Evolutionary conservation across 2,888 invertebrate genomes (phyloP).

Genomic region (Sicus ferrugineus): DNA sequence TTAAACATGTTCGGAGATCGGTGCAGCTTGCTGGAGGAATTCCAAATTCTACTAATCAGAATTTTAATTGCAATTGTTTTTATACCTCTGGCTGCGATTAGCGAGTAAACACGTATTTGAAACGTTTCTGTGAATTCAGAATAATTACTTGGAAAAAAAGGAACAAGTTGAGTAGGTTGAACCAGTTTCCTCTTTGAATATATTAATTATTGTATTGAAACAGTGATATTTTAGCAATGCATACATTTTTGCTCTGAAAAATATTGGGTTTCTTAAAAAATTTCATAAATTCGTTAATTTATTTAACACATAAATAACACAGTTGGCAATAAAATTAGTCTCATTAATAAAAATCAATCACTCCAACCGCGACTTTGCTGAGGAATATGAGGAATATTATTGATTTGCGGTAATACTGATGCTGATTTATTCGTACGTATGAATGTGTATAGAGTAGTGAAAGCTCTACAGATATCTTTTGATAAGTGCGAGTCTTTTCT

Average conservation of each 20-base stretch:
- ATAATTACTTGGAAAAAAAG: not conserved
- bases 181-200: constrained; percentile 16
- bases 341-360: too few species aligned
- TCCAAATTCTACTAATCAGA: constrained; percentile 20
- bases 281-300: too few species aligned
- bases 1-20: constrained; percentile 47
- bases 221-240: not conserved
- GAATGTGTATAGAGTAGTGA: too few species aligned
- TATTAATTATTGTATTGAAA: not conserved
- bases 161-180: constrained; percentile 1
- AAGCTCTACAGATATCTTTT: too few species aligned
- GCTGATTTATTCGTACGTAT: too few species aligned
- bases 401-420: not conserved
- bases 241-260: not conserved
- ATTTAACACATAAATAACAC: too few species aligned
- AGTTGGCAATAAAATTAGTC: too few species aligned
- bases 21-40: not conserved
- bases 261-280: too few species aligned
- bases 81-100: constrained; percentile 22
- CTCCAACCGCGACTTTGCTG: not conserved
- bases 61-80: constrained; percentile 20
- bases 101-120: not conserved
- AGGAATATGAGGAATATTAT: not conserved
- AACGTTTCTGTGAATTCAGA: not conserved
- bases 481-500: too few species aligned